These are phyloP conservation scores for Venturia canescens DNA, from an alignment of 1,140 invertebrate genomes.

Conservation along the genomic window DNA sequence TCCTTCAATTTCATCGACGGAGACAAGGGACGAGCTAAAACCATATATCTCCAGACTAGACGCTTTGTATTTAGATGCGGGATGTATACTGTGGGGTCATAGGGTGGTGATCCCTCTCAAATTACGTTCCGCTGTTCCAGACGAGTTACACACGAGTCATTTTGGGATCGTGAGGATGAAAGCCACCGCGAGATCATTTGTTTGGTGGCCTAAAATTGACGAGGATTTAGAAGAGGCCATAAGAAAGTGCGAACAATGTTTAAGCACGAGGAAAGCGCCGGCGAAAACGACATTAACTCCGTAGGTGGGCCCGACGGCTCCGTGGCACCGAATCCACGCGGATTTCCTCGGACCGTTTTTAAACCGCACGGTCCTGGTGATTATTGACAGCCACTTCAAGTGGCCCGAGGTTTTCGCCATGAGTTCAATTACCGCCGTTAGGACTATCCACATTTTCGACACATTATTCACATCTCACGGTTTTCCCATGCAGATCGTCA, in stretches of 20 bases:
- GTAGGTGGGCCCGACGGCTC: background rate
- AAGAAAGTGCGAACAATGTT: background rate
- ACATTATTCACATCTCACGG: constrained; percentile 24
- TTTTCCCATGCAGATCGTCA: constrained; percentile 54
- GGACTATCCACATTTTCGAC: background rate
- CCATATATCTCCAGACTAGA: constrained; percentile 9
- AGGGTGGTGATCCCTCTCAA: constrained; percentile 51
- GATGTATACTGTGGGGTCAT: constrained; percentile 58
- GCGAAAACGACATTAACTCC: background rate
- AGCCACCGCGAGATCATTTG: constrained; percentile 65
- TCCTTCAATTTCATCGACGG: background rate
- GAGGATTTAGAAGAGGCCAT: constrained; percentile 55
- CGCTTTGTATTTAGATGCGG: constrained; percentile 2
- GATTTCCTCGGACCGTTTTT: constrained; percentile 65
- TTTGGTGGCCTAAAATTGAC: constrained; percentile 73
- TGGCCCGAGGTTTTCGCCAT: constrained; percentile 59
- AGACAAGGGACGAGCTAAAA: background rate
- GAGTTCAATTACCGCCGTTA: constrained; percentile 26
- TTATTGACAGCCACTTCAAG: constrained; percentile 62
- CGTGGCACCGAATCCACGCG: constrained; percentile 57
- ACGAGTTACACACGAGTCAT: constrained; percentile 64
- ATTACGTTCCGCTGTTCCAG: constrained; percentile 56
- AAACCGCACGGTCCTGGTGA: constrained; percentile 56
- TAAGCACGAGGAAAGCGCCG: background rate
- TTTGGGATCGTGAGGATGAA: constrained; percentile 73